A percentile compares a stretch with the other conserved stretches of the same genome.
These are phyloP conservation scores for Acleris holmiana DNA, from an alignment of 2,888 invertebrate species.

Conservation along the genomic window DNA sequence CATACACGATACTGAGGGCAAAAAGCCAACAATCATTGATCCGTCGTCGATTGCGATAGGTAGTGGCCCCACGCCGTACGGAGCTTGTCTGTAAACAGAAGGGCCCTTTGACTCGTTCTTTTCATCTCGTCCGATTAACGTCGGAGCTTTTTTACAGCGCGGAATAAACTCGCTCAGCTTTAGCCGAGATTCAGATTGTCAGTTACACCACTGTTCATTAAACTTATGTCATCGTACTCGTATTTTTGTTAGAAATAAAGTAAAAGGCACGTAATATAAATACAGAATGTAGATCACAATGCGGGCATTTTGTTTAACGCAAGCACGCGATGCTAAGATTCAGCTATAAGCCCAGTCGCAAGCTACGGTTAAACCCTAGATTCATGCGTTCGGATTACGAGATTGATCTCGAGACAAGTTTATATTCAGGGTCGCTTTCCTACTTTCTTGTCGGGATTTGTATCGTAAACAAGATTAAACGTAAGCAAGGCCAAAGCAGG, in stretches of 20 bases:
- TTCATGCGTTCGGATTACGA: constrained; percentile 42
- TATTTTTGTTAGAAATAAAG: neutral
- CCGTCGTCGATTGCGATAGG: constrained; percentile 37
- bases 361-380: constrained; percentile 33
- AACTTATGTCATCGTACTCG: neutral
- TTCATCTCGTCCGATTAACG: constrained; percentile 60
- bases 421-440: constrained; percentile 54
- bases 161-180: constrained; percentile 54
- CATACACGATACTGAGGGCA: constrained; percentile 28
- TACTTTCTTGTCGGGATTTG: constrained; percentile 62
- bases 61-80: constrained; percentile 29
- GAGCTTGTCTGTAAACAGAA: constrained; percentile 48
- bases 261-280: neutral
- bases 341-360: constrained; percentile 23
- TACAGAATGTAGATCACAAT: constrained; percentile 1
- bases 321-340: constrained; percentile 23
- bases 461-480: constrained; percentile 67
- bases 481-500: constrained; percentile 53
- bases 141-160: constrained; percentile 55
- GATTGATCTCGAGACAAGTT: constrained; percentile 51
- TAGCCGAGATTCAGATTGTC: constrained; percentile 1
- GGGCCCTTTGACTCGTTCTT: constrained; percentile 55
- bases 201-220: neutral
- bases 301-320: constrained; percentile 26
- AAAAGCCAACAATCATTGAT: constrained; percentile 38